Base-by-base conservation (phyloP, 2,113 vertebrate genomes). In the Microcebus ravelobensis region DNA sequence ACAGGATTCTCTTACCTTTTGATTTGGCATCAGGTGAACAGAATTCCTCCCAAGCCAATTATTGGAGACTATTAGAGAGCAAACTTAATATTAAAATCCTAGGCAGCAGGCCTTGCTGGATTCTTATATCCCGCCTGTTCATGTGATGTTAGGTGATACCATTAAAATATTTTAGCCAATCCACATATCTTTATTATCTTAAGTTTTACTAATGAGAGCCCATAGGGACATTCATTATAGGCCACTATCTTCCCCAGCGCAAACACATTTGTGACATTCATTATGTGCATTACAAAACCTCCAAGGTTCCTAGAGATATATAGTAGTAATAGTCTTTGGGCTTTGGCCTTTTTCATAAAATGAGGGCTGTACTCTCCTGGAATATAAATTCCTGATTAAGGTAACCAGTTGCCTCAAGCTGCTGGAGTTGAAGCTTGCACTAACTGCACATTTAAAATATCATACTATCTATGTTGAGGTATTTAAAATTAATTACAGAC, bases 341-440 rank as follows among this genome's bases (percentile, higher is more conserved):
- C 27, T 45, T 81, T 61, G n/a, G 5, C 23, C 25, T 90, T 90
- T 85, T 55, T 57, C 25, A 5, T 42, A 36, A 89, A 36, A 80
- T 23, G 17, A 74, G 21, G 34, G 11, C 36, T 68, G 8, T 10
- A 10, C 6, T 88, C 65, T 77, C 27, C 63, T 87, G 70, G 67
- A 45, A 27, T 96, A 42, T 94, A 87, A 88, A 57, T 95, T 89
- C 57, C 81, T 93, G 73, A 82, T 93, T 67, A 95, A 86, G 39
- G 55, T 57, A 91, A 88, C 25, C 55, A 82, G 13, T 89, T 95
- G 80, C 83, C 63, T 71, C 7, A 34, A n/a, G 50, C 50, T 50
- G 76, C n/a, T 29, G 20, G 77, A 85, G 25, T 67, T 77, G 36
- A 92, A 68, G 25, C 12, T 80, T 71, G 18, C 29, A 34, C 23